A percentile compares a stretch with the other conserved stretches of the same genome.
Conservation (phyloP, 1,140 invertebrate species). For the Drosophila melanogaster region DNA sequence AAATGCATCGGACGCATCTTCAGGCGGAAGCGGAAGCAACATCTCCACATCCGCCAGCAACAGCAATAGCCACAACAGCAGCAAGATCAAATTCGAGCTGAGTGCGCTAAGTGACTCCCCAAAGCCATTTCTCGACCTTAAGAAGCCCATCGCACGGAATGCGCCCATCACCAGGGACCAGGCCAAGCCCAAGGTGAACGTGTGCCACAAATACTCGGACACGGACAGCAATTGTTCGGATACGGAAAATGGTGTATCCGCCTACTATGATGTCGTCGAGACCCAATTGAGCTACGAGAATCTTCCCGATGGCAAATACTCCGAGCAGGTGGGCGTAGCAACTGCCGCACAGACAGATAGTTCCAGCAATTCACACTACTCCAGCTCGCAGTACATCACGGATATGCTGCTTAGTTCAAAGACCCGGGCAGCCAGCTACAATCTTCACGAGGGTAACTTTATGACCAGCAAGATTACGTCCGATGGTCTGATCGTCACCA, state of each 20-base stretch:
- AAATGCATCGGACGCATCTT: slow-evolving; percentile 12
- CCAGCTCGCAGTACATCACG: slow-evolving; percentile 82
- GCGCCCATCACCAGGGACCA: slow-evolving; percentile 87
- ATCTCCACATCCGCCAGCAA: slow-evolving; percentile 12
- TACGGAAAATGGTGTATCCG: slow-evolving; percentile 80
- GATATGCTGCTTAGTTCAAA: slow-evolving; percentile 83
- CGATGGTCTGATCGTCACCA: slow-evolving; percentile 82
- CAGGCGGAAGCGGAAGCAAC: slow-evolving; percentile 15
- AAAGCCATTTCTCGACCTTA: slow-evolving; percentile 85
- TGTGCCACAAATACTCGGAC: slow-evolving; percentile 86
- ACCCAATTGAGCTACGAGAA: slow-evolving; percentile 84
- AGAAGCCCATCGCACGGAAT: slow-evolving; percentile 86
- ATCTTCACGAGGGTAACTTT: slow-evolving; percentile 82
- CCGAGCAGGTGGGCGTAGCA: slow-evolving; percentile 65
- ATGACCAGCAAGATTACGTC: slow-evolving; percentile 84
- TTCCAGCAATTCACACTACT: slow-evolving; percentile 53
- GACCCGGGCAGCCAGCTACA: slow-evolving; percentile 79
- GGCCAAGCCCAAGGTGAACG: slow-evolving; percentile 87
- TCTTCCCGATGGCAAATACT: slow-evolving; percentile 79
- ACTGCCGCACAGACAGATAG: slow-evolving; percentile 38
- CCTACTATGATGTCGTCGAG: slow-evolving; percentile 83
- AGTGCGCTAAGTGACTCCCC: slow-evolving; percentile 63
- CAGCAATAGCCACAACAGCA: slow-evolving; percentile 53
- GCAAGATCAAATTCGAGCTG: slow-evolving; percentile 80
- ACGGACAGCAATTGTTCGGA: slow-evolving; percentile 82